Percentiles rank a stretch among this genome's conserved stretches.
phyloP scores from a whole-genome alignment of 2,888 invertebrate species.

The Dascillus cervinus region DNA sequence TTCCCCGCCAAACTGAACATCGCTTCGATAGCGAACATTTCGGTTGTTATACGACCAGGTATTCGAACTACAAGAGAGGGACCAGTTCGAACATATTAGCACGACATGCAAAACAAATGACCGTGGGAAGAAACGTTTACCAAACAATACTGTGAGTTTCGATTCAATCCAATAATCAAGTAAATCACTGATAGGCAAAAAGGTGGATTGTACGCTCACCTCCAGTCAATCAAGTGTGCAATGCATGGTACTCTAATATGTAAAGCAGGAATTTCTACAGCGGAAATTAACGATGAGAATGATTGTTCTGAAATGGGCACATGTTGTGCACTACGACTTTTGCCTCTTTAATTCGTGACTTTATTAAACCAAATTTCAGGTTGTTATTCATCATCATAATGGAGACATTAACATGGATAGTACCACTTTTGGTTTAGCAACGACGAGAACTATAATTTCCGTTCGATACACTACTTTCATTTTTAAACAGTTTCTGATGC shows the following conservation, averaged over 20 bases:
- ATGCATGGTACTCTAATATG: too few relatives aligned
- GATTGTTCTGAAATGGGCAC: too few relatives aligned
- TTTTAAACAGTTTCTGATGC: neutral
- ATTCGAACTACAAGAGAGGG: slow-evolving; percentile 6
- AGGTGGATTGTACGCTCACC: slow-evolving; percentile 17
- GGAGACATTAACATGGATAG: neutral
- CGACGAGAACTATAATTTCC: neutral
- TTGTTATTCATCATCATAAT: neutral
- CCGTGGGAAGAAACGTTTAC: slow-evolving; percentile 37
- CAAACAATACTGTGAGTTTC: slow-evolving; percentile 31
- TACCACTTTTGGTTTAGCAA: neutral
- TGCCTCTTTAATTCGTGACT: too few relatives aligned
- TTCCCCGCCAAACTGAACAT: slow-evolving; percentile 6
- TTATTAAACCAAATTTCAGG: neutral
- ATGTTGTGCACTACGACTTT: too few relatives aligned
- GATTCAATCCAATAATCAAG: slow-evolving; percentile 39
- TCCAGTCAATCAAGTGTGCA: slow-evolving; percentile 14
- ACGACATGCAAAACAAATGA: slow-evolving; percentile 37
- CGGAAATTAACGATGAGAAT: too few relatives aligned
- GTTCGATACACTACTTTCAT: neutral
- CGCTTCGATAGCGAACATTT: slow-evolving; percentile 5
- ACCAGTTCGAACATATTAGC: slow-evolving; percentile 24
- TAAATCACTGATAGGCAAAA: slow-evolving; percentile 30
- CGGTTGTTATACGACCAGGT: slow-evolving; percentile 1
- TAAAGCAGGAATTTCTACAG: too few relatives aligned